Base-by-base conservation (phyloP, 2,888 invertebrate species). In the Phlogophora meticulosa region DNA sequence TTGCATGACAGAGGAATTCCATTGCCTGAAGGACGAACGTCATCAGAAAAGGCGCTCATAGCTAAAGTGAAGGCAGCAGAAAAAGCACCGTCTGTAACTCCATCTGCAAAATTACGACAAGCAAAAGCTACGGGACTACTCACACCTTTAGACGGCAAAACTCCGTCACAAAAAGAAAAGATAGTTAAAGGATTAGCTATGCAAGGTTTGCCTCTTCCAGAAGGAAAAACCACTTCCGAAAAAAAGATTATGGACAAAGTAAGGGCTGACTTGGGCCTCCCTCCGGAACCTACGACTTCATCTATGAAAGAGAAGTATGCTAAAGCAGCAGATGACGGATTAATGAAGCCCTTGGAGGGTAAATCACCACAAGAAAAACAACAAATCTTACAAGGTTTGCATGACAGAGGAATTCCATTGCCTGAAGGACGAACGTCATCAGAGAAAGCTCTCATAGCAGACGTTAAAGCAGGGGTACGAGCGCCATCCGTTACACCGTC, bases 141-240 rank as follows among this genome's bases (percentile, higher is more conserved):
- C 1, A 84, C 80, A 1, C 83, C 81, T 1, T 46, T 86, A 11
- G 62, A 75, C 56, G 83, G 82, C 0, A 86, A 87, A 66, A 60
- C 83, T 0, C 72, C 40, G 0, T n/a, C 74, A 7, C 73, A 85
- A 53, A 83, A 85, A 67, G 83, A 85, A 59, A 82, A 81, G 10
- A 81, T 86, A 5, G 22, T 85, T 4, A 83, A 22, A 68, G 81
- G 73, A 1, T 62, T 85, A 51, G 83, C 77, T 1, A 59, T 59
- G 24, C 49, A 66, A 11, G 85, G 85, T 0, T 53, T 87, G 4
- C 86, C 86, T 1, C 40, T 87, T 4, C 85, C 86, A 1, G 81
- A 82, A 53, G 82, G 63, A 0, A 80, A 80, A 72, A 83, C 81
- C 7, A 20, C 77, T 1, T 67, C 76, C 9, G 89, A 90, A 59